phyloP scores from a whole-genome alignment of 2,113 vertebrate species.

The Arothron firmamentum region DNA sequence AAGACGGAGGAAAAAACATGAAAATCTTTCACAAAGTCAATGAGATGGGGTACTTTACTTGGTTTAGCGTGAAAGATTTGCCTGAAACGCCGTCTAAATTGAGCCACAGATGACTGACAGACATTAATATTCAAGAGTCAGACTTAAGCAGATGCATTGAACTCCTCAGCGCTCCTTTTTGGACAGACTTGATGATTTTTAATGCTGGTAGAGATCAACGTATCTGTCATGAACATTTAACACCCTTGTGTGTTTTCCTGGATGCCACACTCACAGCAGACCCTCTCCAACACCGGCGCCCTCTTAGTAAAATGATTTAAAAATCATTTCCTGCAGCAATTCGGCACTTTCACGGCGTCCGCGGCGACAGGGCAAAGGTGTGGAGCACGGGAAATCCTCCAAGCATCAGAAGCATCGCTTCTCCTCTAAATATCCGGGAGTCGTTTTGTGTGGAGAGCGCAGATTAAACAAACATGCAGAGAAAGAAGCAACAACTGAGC shows the following conservation, averaged over 20 bases:
- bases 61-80: too few species aligned
- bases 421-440: too few species aligned
- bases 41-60: too few species aligned
- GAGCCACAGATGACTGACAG: not conserved
- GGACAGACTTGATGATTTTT: conserved; percentile 50
- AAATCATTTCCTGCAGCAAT: not conserved
- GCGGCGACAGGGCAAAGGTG: too few species aligned
- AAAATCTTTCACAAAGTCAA: not conserved
- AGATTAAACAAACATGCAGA: too few species aligned
- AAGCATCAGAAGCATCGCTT: not conserved
- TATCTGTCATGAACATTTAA: conserved; percentile 26
- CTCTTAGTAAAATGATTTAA: not conserved
- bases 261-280: conserved; percentile 1
- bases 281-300: conserved; percentile 44
- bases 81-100: not conserved
- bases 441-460: too few species aligned
- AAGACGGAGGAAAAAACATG: conserved; percentile 21
- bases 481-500: too few species aligned
- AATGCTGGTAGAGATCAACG: conserved; percentile 32
- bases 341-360: not conserved
- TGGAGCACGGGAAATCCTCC: too few species aligned
- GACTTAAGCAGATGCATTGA: conserved; percentile 79
- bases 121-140: conserved; percentile 70
- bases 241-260: conserved; percentile 10
- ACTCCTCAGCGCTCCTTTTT: conserved; percentile 53